phyloP scores from a whole-genome alignment of 2,888 invertebrate species.

The Glyphotaelius pellucidus region DNA sequence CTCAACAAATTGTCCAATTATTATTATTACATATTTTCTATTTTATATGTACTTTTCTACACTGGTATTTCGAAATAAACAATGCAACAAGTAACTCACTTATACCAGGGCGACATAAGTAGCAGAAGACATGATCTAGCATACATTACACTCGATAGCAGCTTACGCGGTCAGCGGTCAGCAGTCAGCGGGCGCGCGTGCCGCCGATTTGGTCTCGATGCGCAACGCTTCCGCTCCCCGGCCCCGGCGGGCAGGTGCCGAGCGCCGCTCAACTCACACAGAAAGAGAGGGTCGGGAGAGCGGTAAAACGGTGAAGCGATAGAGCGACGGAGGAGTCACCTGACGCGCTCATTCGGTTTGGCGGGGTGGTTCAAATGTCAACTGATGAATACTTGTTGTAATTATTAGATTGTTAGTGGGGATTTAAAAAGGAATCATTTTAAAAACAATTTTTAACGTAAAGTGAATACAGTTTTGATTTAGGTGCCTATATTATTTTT shows the following conservation, averaged over 20 bases:
- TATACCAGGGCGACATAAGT: neutral
- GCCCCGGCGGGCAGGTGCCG: constrained; percentile 61
- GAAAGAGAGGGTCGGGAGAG: neutral
- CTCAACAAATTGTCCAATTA: no score
- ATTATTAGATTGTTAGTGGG: neutral
- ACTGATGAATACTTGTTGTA: neutral
- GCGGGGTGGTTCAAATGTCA: constrained; percentile 15
- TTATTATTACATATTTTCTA: no score
- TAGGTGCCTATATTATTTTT: no score
- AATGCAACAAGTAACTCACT: neutral
- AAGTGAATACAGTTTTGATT: no score
- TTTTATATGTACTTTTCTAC: no score
- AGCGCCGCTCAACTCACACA: neutral
- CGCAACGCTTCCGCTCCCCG: constrained; percentile 56
- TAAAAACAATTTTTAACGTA: no score
- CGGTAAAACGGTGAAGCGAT: neutral
- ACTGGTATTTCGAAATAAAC: neutral
- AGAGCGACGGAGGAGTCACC: neutral
- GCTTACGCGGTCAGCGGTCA: neutral
- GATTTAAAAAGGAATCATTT: no score
- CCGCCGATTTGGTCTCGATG: constrained; percentile 29
- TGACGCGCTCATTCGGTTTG: neutral
- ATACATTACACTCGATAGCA: neutral
- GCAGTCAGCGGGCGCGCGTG: constrained; percentile 34
- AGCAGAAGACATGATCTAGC: neutral